phyloP scores from a whole-genome alignment of 2,797 vertebrate genomes.

The Triplophysa yarkandensis region DNA sequence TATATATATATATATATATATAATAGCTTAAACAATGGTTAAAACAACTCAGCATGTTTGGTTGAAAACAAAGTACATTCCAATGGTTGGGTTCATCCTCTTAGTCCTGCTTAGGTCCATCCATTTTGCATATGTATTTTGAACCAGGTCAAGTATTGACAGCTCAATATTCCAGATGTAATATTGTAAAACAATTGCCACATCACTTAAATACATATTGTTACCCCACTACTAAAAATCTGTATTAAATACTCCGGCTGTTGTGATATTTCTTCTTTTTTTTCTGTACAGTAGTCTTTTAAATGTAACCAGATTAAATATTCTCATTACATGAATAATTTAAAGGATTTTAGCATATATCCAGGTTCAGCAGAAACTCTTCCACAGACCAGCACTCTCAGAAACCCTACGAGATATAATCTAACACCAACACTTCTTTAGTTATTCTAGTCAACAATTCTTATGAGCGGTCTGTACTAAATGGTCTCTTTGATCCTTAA shows the following conservation, averaged over 20 bases:
- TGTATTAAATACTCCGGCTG: background rate
- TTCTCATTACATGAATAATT: background rate
- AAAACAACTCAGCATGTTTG: too few relatives aligned
- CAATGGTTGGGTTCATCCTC: too few relatives aligned
- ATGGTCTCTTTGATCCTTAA: background rate
- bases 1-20: too few relatives aligned
- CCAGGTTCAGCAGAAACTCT: background rate
- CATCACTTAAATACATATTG: too few relatives aligned
- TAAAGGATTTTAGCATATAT: background rate
- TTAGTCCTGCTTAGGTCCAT: too few relatives aligned
- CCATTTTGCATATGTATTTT: too few relatives aligned
- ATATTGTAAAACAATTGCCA: too few relatives aligned
- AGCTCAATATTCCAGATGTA: too few relatives aligned
- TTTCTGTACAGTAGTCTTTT: background rate
- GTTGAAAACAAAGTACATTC: too few relatives aligned
- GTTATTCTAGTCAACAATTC: background rate
- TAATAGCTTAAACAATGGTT: too few relatives aligned
- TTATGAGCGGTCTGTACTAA: background rate
- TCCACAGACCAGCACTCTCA: background rate
- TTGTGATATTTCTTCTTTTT: background rate
- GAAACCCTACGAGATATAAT: background rate
- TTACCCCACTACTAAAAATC: too few relatives aligned
- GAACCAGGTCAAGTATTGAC: too few relatives aligned
- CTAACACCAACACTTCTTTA: background rate
- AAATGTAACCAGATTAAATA: background rate